Base-by-base conservation (phyloP, 2,888 invertebrate genomes). In the Pristionchus exspectatus region DNA sequence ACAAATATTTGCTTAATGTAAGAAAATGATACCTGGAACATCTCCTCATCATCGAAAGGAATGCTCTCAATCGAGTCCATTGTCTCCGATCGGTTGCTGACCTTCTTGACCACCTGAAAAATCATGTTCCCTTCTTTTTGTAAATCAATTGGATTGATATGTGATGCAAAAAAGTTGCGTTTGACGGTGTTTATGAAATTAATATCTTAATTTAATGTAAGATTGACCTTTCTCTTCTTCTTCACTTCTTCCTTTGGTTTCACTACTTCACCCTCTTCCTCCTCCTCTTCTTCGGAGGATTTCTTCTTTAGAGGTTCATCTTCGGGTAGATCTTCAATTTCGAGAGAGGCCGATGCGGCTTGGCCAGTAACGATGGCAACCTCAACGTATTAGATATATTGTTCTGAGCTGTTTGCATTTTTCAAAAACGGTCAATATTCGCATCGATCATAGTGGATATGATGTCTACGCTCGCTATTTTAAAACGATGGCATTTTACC, bases 51-150 rank as follows among this genome's bases (percentile, higher is more conserved):
- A 27, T 86, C 87, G 33, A 87, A 87, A 3, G 87, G 87, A 72
- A 87, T 87, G 72, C 87, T 87, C 72, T 87, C 87, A 50, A 87
- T 87, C 9, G 87, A 87, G 50, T 87, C 87, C 87, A 87, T 87
- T 14, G 87, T 87, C 72, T 87, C 87, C 44, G 87, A 87, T 72
- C 87, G 38, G 24, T 72, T 87, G 69, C 72, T 87, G 14, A 87
- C 87, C 59, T 87, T 87, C 72, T 87, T 87, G 27, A 87, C 87
- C 12, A 87, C 87, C 85, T 85, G 38, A 14, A 85, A 85, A 16
- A 50, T 77, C 0, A 83, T 50, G 0, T 74, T 74, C 27, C 30
- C 0, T n/a, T n/a, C 12, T 16, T 50, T 30, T 33, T 72, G 69
- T n/a, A n/a, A n/a, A n/a, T n/a, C n/a, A n/a, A n/a, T n/a, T n/a